Evolutionary conservation across 2,797 vertebrate genomes (phyloP), one percentile per base, ranked within the genome.

Genomic region (Artibeus lituratus): DNA sequence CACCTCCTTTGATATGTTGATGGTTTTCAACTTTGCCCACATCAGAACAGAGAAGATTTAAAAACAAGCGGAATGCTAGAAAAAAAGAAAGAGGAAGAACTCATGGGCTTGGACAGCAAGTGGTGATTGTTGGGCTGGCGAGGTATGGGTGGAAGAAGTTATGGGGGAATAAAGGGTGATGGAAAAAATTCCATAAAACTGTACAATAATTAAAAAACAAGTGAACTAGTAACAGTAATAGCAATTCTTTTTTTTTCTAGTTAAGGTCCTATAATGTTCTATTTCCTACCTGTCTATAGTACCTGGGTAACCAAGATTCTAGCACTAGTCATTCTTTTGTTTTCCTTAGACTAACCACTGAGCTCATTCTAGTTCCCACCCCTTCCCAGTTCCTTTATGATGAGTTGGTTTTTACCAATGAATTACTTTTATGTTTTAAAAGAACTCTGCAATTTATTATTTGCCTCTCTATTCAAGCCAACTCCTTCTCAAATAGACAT

Each of bases 401-500:
- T 93, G 67, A 95, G 57, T 89, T 96, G 42, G 24, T 80, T 70
- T 86, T 94, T 70, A 70, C 39, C 44, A 91, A 4, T 87, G 94
- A 91, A 73, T 93, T 88, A 83, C 72, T 74, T 86, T 92, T 72
- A 67, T 78, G 85, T 94, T 72, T 94, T 74, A 92, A 91, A 39
- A 73, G 39, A 95, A 69, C 59, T 24, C 44, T 91, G 65, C 49
- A 65, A 51, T 97, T 95, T 93, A 89, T 37, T 96, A 69, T 94
- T 93, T 96, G 53, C 83, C 55, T 93, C 69, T 91, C 49, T 91
- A 16, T 93, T 96, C 62, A 91, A 86, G 74, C 39, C 37, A 83
- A 83, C 44, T 95, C 4, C 42, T 93, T 84, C 78, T 95, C 84
- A 91, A 69, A 87, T 67, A 96, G 87, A 95, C 84, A 81, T 57